Evolutionary conservation across 1,140 invertebrate species (phyloP).

Genomic region (Antheraea pernyi): DNA sequence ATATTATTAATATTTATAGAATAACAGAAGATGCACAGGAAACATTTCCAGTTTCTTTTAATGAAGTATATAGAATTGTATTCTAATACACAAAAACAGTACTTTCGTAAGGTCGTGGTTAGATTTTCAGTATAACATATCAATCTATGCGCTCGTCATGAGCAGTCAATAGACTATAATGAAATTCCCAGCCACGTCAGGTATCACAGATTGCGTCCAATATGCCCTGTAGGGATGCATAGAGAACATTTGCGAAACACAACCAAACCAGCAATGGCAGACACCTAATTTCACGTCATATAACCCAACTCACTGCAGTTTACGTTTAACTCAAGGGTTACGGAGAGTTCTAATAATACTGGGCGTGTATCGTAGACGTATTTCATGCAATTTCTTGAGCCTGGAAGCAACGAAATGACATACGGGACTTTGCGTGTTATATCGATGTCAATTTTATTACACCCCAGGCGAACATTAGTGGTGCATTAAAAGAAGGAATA

Average conservation of each 20-base stretch:
- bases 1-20: too few relatives aligned
- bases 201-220: constrained; percentile 69
- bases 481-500: not conserved
- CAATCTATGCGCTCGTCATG: constrained; percentile 43
- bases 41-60: too few relatives aligned
- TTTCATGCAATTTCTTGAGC: constrained; percentile 67
- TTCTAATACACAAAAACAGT: not conserved
- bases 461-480: constrained; percentile 22
- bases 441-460: constrained; percentile 53
- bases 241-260: constrained; percentile 38
- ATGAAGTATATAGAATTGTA: too few relatives aligned
- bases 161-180: constrained; percentile 62
- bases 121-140: constrained; percentile 34
- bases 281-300: constrained; percentile 27
- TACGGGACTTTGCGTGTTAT: constrained; percentile 55
- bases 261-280: constrained; percentile 33
- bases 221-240: constrained; percentile 57
- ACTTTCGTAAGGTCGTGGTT: constrained; percentile 19
- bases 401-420: constrained; percentile 63
- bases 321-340: constrained; percentile 6
- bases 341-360: constrained; percentile 31
- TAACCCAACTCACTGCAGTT: constrained; percentile 4
- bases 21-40: too few relatives aligned
- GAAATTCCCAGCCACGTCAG: constrained; percentile 63
- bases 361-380: constrained; percentile 45